phyloP scores from a whole-genome alignment of 2,113 vertebrate species.

The Cyprinus carpio region DNA sequence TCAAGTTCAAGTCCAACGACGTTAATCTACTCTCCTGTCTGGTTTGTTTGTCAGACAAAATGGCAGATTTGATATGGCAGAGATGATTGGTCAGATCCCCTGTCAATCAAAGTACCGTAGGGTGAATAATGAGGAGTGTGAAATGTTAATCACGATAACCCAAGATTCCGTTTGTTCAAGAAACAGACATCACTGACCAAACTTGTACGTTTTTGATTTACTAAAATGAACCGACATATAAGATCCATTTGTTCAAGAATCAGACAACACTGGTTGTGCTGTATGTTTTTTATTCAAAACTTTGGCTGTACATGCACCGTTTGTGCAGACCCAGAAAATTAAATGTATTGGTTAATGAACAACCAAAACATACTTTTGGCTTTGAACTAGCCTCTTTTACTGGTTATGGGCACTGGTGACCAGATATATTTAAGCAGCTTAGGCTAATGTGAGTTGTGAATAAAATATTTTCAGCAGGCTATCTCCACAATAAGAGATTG shows the following conservation, averaged over 20 bases:
- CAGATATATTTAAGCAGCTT: neutral
- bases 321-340: neutral
- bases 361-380: neutral
- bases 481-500: neutral
- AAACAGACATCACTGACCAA: no score
- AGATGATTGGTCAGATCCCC: no score
- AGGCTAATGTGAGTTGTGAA: neutral
- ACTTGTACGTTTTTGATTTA: no score
- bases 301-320: neutral
- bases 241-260: neutral
- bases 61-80: no score
- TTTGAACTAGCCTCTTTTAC: neutral
- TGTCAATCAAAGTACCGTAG: no score
- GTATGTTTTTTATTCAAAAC: neutral
- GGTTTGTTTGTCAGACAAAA: no score
- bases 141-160: no score
- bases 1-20: no score
- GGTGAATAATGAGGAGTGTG: no score
- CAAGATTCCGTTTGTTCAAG: no score
- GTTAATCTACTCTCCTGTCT: no score
- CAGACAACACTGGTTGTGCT: neutral
- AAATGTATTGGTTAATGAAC: neutral
- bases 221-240: no score
- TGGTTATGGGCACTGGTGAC: neutral
- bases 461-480: neutral